A percentile compares a stretch with the other conserved stretches of the same genome.
Evolutionary conservation across 2,888 invertebrate genomes (phyloP).

Genomic region (Ceraclea dissimilis): DNA sequence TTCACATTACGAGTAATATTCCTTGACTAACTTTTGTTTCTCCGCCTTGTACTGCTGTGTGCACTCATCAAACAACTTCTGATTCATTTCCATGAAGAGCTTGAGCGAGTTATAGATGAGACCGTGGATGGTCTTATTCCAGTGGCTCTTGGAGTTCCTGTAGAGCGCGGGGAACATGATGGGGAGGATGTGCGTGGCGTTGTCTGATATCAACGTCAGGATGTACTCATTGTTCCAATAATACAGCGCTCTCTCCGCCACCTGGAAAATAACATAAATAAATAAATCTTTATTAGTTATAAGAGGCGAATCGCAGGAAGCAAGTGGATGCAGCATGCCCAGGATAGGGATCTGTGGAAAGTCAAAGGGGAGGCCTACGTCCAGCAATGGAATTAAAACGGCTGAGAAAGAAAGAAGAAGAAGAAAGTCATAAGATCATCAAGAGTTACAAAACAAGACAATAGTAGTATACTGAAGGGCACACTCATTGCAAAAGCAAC

Average conservation of each 20-base stretch:
- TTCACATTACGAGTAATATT: too few relatives aligned
- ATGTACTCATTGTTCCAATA: conserved; percentile 99
- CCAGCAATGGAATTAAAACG: too few relatives aligned
- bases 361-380: too few relatives aligned
- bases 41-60: conserved; percentile 90
- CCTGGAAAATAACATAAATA: conserved; percentile 51
- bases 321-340: too few relatives aligned
- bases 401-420: too few relatives aligned
- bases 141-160: conserved; percentile 97
- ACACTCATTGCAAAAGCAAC: too few relatives aligned
- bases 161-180: conserved; percentile 99
- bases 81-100: conserved; percentile 99
- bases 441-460: too few relatives aligned
- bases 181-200: conserved; percentile 94
- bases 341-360: too few relatives aligned
- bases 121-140: conserved; percentile 99
- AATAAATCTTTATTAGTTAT: too few relatives aligned
- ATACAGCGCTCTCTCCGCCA: conserved; percentile 96
- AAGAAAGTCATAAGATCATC: not conserved
- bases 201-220: conserved; percentile 97
- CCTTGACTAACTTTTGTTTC: conserved; percentile 59
- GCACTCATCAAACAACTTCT: conserved; percentile 98
- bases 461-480: too few relatives aligned
- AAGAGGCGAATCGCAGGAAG: too few relatives aligned
- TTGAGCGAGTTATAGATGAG: conserved; percentile 99